Percentiles rank a stretch among this genome's conserved stretches.
phyloP scores from a whole-genome alignment of 2,888 invertebrate genomes.

The Adelphocoris suturalis region DNA sequence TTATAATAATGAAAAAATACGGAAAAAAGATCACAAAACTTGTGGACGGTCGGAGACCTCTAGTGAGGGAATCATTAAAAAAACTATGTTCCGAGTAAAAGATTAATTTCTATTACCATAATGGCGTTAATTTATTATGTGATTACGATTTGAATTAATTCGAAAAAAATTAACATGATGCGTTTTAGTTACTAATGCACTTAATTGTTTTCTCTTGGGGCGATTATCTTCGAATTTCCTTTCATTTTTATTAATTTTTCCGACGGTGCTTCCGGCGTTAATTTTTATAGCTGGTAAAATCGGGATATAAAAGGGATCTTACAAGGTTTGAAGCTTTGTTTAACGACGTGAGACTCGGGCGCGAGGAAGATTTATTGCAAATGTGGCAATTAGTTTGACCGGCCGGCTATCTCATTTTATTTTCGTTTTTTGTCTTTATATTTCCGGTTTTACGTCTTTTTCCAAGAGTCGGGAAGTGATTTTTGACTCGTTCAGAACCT shows the following conservation, averaged over 20 bases:
- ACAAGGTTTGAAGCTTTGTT: slow-evolving; percentile 27
- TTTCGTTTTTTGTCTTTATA: not conserved
- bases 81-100: not conserved
- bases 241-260: not conserved
- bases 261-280: slow-evolving; percentile 16
- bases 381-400: slow-evolving; percentile 10
- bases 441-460: slow-evolving; percentile 15
- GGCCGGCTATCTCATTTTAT: not conserved
- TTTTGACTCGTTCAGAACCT: not conserved
- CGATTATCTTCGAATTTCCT: not conserved
- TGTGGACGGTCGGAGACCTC: not conserved
- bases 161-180: slow-evolving; percentile 12
- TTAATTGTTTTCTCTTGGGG: not conserved
- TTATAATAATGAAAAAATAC: not conserved
- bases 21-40: not conserved
- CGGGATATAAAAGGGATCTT: slow-evolving; percentile 9
- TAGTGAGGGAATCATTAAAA: not conserved
- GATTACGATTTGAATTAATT: slow-evolving; percentile 47
- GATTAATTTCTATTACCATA: slow-evolving; percentile 49
- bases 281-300: slow-evolving; percentile 54
- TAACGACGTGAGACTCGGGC: slow-evolving; percentile 23
- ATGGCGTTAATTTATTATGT: slow-evolving; percentile 53
- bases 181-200: not conserved
- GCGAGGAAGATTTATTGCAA: not conserved
- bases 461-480: not conserved